Evolutionary conservation across 2,888 invertebrate species (phyloP), one percentile per base, ranked within the genome.

Genomic region (Acholoe squamosa): DNA sequence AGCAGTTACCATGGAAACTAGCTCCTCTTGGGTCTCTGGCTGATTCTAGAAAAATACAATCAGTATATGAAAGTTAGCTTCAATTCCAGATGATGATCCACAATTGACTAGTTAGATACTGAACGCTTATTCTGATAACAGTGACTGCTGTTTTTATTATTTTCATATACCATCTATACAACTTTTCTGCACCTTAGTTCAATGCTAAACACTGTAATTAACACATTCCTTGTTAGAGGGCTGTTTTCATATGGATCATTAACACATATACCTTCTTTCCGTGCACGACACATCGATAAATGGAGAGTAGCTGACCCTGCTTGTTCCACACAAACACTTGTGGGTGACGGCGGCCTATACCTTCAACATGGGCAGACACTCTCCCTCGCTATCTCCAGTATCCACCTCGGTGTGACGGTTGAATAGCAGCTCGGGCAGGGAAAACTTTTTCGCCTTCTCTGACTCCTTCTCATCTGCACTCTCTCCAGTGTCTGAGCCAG

Each of bases 311-410:
- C 93, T 97, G 96, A 0, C 97, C 97, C 1, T 96, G 96, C 0
- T 96, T 95, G 94, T 97, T 98, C 93, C 97, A 97, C 93, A 98
- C 97, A 95, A 97, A 98, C 0, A 98, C 97, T 95, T 97, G 97
- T 31, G 98, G 97, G 94, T 97, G 90, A 25, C 91, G 84, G 22
- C 91, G 91, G 5, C 91, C 90, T 7, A 91, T 89, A 1, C 89
- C 88, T 31, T 91, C 91, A 28, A 92, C 90, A 31, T 93, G 90
- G 5, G 31, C 91, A 12, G 90, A 89, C 19, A 91, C 91, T 92
- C 92, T 16, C 92, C 93, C 61, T 96, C 96, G 34, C 80, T 80
- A 25, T 67, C 56, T 5, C 95, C 95, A 91, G 91, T 86, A 90
- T 92, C 89, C 92, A 94, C 92, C 93, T 94, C 54, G 16, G 34